Evolutionary conservation across 2,797 vertebrate species (phyloP).

Genomic region (Paramormyrops hopkinsi): DNA sequence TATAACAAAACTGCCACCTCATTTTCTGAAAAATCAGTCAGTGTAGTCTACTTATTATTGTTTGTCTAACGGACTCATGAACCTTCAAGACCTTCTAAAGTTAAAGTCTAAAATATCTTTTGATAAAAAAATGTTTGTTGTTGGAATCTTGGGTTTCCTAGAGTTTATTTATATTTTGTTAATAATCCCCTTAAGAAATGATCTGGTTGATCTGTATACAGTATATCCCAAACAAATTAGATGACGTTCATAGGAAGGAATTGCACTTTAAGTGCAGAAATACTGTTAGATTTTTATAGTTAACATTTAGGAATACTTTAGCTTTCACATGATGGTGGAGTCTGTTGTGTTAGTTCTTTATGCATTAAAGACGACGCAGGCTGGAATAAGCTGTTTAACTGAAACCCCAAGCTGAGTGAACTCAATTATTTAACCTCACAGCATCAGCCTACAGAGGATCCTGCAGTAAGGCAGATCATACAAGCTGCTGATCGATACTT

Average conservation of each 20-base stretch:
- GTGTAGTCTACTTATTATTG: not conserved
- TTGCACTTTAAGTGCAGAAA: not conserved
- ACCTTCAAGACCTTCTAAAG: not conserved
- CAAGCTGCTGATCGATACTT: constrained; percentile 9
- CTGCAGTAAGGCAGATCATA: not conserved
- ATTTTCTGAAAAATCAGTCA: not conserved
- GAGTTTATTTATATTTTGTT: not conserved
- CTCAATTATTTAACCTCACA: not conserved
- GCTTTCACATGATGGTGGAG: not conserved
- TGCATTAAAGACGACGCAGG: not conserved
- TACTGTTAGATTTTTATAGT: not conserved
- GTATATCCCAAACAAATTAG: not conserved
- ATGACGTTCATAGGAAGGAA: not conserved
- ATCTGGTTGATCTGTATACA: not conserved
- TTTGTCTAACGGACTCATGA: not conserved
- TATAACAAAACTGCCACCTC: not conserved
- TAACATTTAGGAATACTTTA: not conserved
- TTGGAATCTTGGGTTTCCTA: not conserved
- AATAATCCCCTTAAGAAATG: not conserved
- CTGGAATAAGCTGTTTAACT: not conserved
- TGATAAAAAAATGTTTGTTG: not conserved
- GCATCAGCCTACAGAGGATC: not conserved
- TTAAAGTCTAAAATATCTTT: not conserved
- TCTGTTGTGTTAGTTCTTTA: not conserved
- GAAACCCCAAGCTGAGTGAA: not conserved